Base-by-base conservation (phyloP, 2,113 vertebrate species). In the Myrmophylax atrothorax region DNA sequence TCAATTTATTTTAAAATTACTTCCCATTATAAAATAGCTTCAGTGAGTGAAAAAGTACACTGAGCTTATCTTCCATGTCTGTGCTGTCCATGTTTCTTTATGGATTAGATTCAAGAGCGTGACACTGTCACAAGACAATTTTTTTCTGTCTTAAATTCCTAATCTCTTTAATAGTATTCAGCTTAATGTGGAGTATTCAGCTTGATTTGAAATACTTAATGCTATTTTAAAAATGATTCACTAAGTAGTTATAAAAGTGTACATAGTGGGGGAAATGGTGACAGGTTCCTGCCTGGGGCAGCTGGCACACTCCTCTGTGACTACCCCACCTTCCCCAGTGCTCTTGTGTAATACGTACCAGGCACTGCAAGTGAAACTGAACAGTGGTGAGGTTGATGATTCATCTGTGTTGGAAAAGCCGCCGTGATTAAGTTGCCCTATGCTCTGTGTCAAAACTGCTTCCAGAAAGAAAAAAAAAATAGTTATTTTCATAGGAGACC, bases 321-420 rank as follows among this genome's bases (percentile, higher is more conserved):
- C 12, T 24, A 2, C 17, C 5, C 26, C 9, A 40, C 42, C 7
- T n/a, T 90, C 63, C 37, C 22, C 23, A 29, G 16, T 84, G 19
- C 63, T 37, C 25, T 52, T 44, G 18, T 25, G 9, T 53, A 58
- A 42, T 5, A 47, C 47, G 22, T 31, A 18, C 5, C 7, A 35
- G 18, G 23, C 26, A 78, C n/a, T 68, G 33, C 29, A 47, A 42
- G 42, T 62, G 70, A 40, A 50, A 37, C 29, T 3, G 2, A 33
- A 40, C 7, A 11, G 3, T 11, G 6, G 58, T 2, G 22, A 86
- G 26, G 22, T 55, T 0, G 0, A 19, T 55, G 47, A 25, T 67
- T 62, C 42, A 14, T 55, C 52, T 33, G 8, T n/a, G n/a, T 23
- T 68, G n/a, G 70, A 56, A 47, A 13, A 50, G 15, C 55, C 1